A percentile compares a stretch with the other conserved stretches of the same genome.
These are phyloP conservation scores for Ophiodon elongatus DNA, from an alignment of 2,113 vertebrate species.

Conservation along the genomic window DNA sequence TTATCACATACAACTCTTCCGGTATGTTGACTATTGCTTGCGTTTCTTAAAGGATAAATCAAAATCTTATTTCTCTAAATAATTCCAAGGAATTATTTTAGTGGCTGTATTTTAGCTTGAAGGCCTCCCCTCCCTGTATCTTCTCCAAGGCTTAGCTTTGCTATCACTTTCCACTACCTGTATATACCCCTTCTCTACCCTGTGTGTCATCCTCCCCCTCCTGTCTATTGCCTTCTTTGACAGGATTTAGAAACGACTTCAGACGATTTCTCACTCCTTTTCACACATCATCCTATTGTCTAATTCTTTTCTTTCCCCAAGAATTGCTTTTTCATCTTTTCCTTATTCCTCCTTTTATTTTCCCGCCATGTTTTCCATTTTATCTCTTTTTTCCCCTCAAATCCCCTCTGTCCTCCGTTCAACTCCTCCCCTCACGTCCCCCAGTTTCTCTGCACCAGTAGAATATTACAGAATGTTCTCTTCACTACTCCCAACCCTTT, in stretches of 20 bases:
- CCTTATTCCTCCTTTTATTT: constrained; percentile 35
- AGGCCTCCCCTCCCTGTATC: not conserved
- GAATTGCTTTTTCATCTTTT: constrained; percentile 58
- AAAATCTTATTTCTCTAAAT: not conserved
- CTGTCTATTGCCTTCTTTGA: constrained; percentile 40
- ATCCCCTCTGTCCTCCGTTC: constrained; percentile 59
- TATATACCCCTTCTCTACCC: too few relatives aligned
- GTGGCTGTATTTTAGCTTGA: not conserved
- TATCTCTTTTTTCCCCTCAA: constrained; percentile 32
- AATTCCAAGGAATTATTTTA: constrained; percentile 1
- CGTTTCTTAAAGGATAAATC: constrained; percentile 1
- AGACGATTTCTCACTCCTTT: constrained; percentile 36
- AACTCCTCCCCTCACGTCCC: constrained; percentile 56
- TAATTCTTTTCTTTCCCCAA: constrained; percentile 49
- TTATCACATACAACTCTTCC: not conserved
- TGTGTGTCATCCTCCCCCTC: constrained; percentile 8
- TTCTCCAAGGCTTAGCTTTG: constrained; percentile 12
- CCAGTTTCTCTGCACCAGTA: constrained; percentile 56
- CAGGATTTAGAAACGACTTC: constrained; percentile 60
- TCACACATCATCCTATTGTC: constrained; percentile 49
- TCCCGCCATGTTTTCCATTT: constrained; percentile 40
- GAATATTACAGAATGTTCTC: constrained; percentile 64
- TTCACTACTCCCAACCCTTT: constrained; percentile 39
- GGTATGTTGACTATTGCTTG: not conserved
- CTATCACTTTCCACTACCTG: constrained; percentile 33